These are phyloP conservation scores for Cassiopea xamachana DNA, from an alignment of 30 jellyfish, hydroid and myxozoan species.

Conservation along the genomic window DNA sequence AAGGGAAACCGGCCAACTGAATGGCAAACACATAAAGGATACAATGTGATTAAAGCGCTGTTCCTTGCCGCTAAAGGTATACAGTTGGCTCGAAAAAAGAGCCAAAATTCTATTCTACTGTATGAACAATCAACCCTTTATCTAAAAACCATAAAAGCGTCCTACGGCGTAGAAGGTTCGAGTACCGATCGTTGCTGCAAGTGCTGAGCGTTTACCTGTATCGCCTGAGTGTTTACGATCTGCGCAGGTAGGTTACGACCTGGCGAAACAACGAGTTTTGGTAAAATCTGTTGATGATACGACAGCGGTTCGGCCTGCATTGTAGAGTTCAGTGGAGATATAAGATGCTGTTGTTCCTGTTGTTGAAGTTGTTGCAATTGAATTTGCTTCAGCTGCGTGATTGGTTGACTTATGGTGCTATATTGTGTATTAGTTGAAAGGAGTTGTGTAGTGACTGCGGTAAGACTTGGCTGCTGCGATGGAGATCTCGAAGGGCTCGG, in stretches of 20 bases:
- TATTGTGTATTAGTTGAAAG: constrained; percentile 40
- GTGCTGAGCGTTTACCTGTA: constrained; percentile 47
- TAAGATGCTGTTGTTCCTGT: constrained; percentile 42
- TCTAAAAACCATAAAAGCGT: constrained; percentile 11
- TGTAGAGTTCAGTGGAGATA: constrained; percentile 67
- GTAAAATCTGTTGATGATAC: constrained; percentile 71
- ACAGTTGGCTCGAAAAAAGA: background rate
- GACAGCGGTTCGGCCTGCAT: constrained; percentile 56
- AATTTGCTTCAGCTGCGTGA: constrained; percentile 40
- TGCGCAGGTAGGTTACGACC: constrained; percentile 52
- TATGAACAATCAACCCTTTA: constrained; percentile 28
- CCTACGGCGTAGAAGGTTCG: constrained; percentile 68
- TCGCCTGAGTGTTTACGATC: constrained; percentile 53
- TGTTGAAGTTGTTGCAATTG: constrained; percentile 67
- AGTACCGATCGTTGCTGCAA: constrained; percentile 53
- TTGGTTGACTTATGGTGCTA: constrained; percentile 64
- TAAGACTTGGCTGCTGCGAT: constrained; percentile 43
- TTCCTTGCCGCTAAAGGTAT: background rate
- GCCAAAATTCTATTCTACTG: background rate
- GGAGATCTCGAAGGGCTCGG: constrained; percentile 63
- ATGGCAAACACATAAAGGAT: background rate
- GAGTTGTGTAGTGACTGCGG: constrained; percentile 39
- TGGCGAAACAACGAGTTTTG: constrained; percentile 66
- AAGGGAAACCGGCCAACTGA: no score
- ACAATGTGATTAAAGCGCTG: background rate